phyloP scores from a whole-genome alignment of 23 tunicate species.

The Oikopleura vanhoeffeni region DNA sequence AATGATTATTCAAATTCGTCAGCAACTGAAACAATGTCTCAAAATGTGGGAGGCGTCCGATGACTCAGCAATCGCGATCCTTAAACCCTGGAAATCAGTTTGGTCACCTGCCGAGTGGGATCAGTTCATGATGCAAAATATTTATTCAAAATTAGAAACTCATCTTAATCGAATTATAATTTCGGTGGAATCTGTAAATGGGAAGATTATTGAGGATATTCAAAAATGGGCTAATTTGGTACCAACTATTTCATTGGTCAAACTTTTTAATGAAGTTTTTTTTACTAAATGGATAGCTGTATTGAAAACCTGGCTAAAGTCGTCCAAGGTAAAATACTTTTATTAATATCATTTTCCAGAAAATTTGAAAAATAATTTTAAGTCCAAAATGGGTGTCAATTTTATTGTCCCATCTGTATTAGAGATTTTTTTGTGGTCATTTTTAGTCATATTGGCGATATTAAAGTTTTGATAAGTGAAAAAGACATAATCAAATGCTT shows the following conservation, averaged over 20 bases:
- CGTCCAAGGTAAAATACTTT: background rate
- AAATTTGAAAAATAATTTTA: too few species aligned
- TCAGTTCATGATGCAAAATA: constrained; percentile 72
- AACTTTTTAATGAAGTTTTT: background rate
- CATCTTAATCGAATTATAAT: background rate
- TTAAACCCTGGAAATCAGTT: constrained; percentile 89
- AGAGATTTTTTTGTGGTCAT: too few species aligned
- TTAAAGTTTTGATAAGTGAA: too few species aligned
- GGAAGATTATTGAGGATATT: background rate
- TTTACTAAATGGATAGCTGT: background rate
- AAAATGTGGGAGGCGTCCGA: constrained; percentile 85
- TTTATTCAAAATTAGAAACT: constrained; percentile 52
- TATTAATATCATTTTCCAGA: too few species aligned
- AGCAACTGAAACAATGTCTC: constrained; percentile 38
- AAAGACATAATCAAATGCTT: too few species aligned
- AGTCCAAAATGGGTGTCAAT: too few species aligned
- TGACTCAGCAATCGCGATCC: constrained; percentile 57
- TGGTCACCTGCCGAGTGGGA: constrained; percentile 81
- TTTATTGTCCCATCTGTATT: too few species aligned
- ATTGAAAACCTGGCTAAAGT: background rate
- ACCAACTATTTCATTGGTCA: background rate
- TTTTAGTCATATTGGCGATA: too few species aligned
- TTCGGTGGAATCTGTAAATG: background rate
- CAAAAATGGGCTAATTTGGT: background rate
- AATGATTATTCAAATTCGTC: constrained; percentile 49